Evolutionary conservation across 2,113 vertebrate species (phyloP).

Genomic region (Trematocara macrostoma): DNA sequence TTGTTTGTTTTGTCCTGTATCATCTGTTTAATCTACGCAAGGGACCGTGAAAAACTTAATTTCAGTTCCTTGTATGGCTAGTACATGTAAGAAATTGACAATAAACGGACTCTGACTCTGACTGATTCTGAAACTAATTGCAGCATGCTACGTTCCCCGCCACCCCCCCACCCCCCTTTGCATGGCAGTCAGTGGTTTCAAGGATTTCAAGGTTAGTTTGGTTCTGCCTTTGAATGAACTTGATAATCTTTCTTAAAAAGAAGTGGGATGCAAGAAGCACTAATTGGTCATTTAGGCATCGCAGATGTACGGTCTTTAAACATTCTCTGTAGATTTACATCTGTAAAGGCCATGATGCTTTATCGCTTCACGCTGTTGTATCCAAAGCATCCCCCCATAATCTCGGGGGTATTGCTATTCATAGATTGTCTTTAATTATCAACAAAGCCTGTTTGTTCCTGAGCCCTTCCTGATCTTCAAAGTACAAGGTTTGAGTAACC

Average conservation of each 20-base stretch:
- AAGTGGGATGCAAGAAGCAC: background rate
- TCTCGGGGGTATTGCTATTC: background rate
- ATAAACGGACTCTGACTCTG: too few relatives aligned
- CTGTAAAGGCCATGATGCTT: background rate
- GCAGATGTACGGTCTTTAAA: background rate
- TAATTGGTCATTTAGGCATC: background rate
- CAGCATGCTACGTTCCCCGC: accelerated
- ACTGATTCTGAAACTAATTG: background rate
- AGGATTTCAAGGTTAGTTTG: background rate
- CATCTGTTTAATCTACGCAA: too few relatives aligned
- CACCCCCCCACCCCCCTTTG: background rate
- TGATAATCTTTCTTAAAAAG: background rate
- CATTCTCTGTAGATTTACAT: background rate
- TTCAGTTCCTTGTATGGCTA: too few relatives aligned
- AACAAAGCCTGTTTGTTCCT: background rate
- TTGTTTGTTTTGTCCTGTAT: too few relatives aligned
- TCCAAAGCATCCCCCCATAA: background rate
- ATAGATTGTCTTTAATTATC: conserved; percentile 16
- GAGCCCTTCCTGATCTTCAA: background rate
- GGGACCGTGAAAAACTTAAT: too few relatives aligned
- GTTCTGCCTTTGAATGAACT: background rate
- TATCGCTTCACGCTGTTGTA: background rate
- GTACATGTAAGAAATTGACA: too few relatives aligned
- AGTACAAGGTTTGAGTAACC: background rate
- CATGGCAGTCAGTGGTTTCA: background rate